Conservation (phyloP, 2,888 invertebrate species). For the Noctua comes region DNA sequence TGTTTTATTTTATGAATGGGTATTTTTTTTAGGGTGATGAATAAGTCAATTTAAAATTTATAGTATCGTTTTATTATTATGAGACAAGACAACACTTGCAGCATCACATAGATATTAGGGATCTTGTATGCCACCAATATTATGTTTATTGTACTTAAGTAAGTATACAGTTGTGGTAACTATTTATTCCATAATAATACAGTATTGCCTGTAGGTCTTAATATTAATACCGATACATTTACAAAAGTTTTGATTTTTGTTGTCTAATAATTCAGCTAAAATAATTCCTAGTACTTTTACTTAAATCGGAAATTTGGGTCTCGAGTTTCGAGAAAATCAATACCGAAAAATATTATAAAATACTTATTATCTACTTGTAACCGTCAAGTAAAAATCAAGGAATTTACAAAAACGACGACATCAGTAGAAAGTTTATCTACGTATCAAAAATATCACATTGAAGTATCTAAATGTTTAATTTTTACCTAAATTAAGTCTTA, state of each 20-base stretch:
- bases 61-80: slow-evolving; percentile 49
- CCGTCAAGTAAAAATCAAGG: slow-evolving; percentile 78
- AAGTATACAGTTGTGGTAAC: slow-evolving; percentile 50
- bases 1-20: neutral
- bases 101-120: neutral
- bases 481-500: slow-evolving; percentile 44
- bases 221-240: neutral
- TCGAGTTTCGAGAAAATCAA: neutral
- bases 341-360: slow-evolving; percentile 20
- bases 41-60: slow-evolving; percentile 21
- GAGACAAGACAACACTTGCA: slow-evolving; percentile 24
- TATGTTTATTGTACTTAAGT: neutral
- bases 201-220: slow-evolving; percentile 13
- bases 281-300: slow-evolving; percentile 73
- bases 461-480: slow-evolving; percentile 53
- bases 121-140: slow-evolving; percentile 5
- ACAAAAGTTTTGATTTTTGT: slow-evolving; percentile 7
- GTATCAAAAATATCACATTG: slow-evolving; percentile 71
- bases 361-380: slow-evolving; percentile 19
- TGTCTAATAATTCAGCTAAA: slow-evolving; percentile 29
- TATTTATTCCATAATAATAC: slow-evolving; percentile 17
- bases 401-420: slow-evolving; percentile 51
- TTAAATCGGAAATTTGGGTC: slow-evolving; percentile 61
- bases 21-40: neutral
- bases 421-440: slow-evolving; percentile 30